Evolutionary conservation across 2,888 invertebrate genomes (phyloP).

Genomic region (Caenorhabditis afra): DNA sequence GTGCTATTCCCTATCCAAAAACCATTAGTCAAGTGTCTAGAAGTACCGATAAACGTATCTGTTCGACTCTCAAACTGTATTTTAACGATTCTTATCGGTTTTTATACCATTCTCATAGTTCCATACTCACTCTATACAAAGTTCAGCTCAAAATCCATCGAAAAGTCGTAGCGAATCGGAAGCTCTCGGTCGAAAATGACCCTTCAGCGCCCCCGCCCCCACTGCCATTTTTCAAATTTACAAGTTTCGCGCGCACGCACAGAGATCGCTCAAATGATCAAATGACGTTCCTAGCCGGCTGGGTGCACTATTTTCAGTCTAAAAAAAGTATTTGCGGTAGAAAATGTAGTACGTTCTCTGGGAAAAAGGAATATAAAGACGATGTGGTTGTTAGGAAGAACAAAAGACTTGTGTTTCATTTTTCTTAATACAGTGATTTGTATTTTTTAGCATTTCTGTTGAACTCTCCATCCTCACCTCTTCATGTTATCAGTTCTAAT

Average conservation of each 20-base stretch:
- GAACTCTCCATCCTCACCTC: not conserved
- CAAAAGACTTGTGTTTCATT: not conserved
- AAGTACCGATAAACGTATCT: not conserved
- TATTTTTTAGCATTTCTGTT: not conserved
- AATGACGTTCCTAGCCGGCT: slow-evolving; percentile 2
- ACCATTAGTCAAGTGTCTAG: not conserved
- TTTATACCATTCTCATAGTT: not conserved
- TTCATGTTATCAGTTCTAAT: not conserved
- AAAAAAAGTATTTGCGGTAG: not conserved
- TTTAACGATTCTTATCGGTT: not conserved
- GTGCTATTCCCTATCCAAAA: not conserved
- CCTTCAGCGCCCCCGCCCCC: too few relatives aligned
- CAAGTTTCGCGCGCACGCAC: slow-evolving; percentile 48
- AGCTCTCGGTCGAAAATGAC: not conserved
- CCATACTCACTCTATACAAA: not conserved
- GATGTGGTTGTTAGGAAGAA: not conserved
- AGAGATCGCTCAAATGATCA: slow-evolving; percentile 32
- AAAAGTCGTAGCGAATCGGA: too few relatives aligned
- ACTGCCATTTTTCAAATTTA: slow-evolving; percentile 39
- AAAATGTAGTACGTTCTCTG: not conserved
- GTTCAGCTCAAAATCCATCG: too few relatives aligned
- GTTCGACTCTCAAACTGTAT: not conserved
- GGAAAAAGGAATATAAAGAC: not conserved
- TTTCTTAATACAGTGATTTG: not conserved
- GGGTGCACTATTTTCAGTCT: not conserved